phyloP scores from a whole-genome alignment of 2,113 vertebrate genomes.

The Rhabdomys dilectus region DNA sequence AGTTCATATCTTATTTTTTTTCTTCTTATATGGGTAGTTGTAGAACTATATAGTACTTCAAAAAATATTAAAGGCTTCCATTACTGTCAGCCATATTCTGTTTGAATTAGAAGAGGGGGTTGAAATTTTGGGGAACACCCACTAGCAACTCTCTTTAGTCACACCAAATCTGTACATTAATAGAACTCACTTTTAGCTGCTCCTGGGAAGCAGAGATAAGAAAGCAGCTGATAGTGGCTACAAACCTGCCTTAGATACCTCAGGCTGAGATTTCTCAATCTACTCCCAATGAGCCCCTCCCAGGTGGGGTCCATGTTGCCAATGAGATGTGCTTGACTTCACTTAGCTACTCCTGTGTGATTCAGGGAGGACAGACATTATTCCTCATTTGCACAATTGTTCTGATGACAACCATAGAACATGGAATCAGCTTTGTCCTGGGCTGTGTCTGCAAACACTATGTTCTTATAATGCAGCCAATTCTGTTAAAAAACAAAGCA shows the following conservation, averaged over 20 bases:
- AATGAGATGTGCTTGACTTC: not conserved
- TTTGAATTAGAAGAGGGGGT: not conserved
- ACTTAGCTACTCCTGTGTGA: not conserved
- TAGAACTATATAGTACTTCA: not conserved
- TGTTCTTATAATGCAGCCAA: not conserved
- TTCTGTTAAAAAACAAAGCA: conserved; percentile 2
- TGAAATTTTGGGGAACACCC: not conserved
- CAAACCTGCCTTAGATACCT: not conserved
- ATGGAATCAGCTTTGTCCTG: not conserved
- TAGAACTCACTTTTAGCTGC: not conserved
- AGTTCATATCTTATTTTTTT: not conserved
- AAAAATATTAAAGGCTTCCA: not conserved
- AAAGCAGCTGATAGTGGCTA: not conserved
- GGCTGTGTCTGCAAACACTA: not conserved
- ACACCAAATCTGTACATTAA: not conserved
- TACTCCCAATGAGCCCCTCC: not conserved
- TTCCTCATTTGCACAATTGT: not conserved
- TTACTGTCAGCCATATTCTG: not conserved
- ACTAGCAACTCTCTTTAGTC: not conserved
- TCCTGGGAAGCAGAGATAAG: not conserved
- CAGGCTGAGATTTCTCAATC: not conserved
- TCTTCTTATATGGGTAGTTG: not conserved
- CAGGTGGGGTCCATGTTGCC: not conserved
- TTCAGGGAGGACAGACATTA: not conserved
- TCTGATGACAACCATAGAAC: not conserved